Conservation (phyloP, 2,113 vertebrate genomes). For the Microcebus tavaratra region DNA sequence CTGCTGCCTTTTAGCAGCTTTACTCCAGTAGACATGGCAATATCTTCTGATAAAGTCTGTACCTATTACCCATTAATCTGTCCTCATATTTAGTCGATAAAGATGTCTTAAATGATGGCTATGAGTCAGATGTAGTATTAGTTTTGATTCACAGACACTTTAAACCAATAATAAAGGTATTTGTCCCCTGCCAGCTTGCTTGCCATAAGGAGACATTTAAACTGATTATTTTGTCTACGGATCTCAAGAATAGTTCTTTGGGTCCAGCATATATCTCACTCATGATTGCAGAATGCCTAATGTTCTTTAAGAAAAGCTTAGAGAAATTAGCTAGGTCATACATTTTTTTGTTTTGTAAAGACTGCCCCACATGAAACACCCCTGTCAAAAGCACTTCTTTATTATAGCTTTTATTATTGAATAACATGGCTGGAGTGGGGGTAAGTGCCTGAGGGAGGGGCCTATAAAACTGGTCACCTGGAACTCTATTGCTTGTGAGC, state of each 20-base stretch:
- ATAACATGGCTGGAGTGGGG: not conserved
- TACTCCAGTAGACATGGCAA: not conserved
- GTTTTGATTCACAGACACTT: not conserved
- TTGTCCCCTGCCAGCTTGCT: not conserved
- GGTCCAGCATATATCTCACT: not conserved
- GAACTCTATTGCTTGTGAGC: fast-evolving
- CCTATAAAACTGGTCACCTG: too few relatives aligned
- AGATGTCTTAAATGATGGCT: not conserved
- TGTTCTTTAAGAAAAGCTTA: not conserved
- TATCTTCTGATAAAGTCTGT: not conserved
- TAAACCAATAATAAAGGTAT: not conserved
- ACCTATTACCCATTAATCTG: not conserved
- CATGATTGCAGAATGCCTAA: not conserved
- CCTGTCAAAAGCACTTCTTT: not conserved
- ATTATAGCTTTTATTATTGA: not conserved
- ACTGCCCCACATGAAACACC: not conserved
- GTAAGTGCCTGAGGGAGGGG: not conserved
- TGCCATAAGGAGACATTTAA: not conserved
- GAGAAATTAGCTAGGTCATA: not conserved
- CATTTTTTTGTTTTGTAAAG: not conserved
- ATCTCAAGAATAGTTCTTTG: not conserved
- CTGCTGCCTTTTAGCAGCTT: not conserved
- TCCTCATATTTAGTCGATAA: not conserved
- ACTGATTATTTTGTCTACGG: not conserved
- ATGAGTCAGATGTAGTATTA: not conserved